Evolutionary conservation across 2,797 vertebrate genomes (phyloP), one percentile per base, ranked within the genome.

Genomic region (Lacerta bilineata): DNA sequence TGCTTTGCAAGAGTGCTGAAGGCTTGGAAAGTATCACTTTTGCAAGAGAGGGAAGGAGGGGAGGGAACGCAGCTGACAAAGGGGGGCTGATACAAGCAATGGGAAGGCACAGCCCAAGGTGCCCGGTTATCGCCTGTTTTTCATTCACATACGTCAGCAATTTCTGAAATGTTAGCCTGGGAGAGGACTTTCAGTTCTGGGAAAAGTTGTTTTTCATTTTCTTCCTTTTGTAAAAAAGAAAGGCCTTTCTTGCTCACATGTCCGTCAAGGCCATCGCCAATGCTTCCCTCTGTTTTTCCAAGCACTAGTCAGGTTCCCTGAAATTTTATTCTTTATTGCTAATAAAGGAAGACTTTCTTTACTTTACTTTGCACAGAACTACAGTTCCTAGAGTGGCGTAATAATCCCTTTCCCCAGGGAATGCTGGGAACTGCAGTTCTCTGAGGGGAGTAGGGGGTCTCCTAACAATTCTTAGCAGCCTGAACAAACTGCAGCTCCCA

Each of bases 251-350:
- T 97, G 92, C 93, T 94, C 91, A 95, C 95, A 92, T 0, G 89
- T 92, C 96, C 93, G 96, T 97, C 98, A 98, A 98, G 98, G 98
- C 97, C 97, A 97, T 91, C 75, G 93, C 96, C 98, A 98, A 98
- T 97, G 98, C 96, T 97, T 97, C 93, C n/a, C 78, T 10, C 25
- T 11, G 93, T 95, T 96, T 94, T 95, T 94, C 91, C 87, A 90
- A 86, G 80, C 93, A 88, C 84, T 85, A 93, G 85, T 4, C 85
- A 88, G 92, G 91, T 92, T 95, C 90, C 90, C 88, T 90, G 61
- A 33, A 0, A 77, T 72, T 89, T 91, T 80, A 87, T 74, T 92
- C 68, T 75, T 89, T 18, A 91, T 89, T 93, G 41, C 13, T 81
- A 81, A 39, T 1, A 78, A 91, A 77, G 79, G 43, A 93, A 92